These are phyloP conservation scores for Ctenopoma kingsleyae DNA, from an alignment of 2,797 vertebrate genomes.

Conservation along the genomic window DNA sequence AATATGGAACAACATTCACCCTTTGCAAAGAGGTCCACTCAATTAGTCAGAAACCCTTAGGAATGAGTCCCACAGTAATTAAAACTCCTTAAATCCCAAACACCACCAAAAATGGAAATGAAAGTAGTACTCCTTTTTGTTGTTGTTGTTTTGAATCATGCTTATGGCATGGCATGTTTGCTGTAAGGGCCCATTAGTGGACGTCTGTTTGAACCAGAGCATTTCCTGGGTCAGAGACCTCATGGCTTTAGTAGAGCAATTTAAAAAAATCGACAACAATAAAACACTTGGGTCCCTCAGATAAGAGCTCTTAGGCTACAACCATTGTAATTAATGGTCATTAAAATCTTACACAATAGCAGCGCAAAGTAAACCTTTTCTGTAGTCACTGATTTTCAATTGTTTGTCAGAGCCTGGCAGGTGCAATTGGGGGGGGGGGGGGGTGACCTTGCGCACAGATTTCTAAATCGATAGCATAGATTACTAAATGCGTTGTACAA, in stretches of 20 bases:
- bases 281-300: background rate
- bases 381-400: too few species aligned
- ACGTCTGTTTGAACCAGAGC: constrained; percentile 53
- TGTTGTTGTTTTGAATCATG: background rate
- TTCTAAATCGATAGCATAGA: too few species aligned
- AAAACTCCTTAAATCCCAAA: constrained; percentile 43
- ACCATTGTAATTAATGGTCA: too few species aligned
- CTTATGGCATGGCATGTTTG: background rate
- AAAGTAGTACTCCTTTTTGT: background rate
- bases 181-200: constrained; percentile 43
- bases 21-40: constrained; percentile 10
- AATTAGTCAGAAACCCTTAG: constrained; percentile 48
- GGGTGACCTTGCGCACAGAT: too few species aligned
- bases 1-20: too few species aligned
- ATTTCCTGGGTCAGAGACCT: constrained; percentile 29
- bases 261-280: constrained; percentile 29
- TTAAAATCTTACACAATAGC: too few species aligned
- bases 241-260: constrained; percentile 31
- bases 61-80: constrained; percentile 48
- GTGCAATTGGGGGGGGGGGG: too few species aligned
- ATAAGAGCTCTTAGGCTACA: constrained; percentile 2
- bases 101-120: background rate
- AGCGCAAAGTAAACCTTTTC: too few species aligned
- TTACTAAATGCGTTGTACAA: too few species aligned
- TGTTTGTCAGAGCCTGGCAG: too few species aligned